Base-by-base conservation (phyloP, 2,888 invertebrate species). In the Agonum fuliginosum region DNA sequence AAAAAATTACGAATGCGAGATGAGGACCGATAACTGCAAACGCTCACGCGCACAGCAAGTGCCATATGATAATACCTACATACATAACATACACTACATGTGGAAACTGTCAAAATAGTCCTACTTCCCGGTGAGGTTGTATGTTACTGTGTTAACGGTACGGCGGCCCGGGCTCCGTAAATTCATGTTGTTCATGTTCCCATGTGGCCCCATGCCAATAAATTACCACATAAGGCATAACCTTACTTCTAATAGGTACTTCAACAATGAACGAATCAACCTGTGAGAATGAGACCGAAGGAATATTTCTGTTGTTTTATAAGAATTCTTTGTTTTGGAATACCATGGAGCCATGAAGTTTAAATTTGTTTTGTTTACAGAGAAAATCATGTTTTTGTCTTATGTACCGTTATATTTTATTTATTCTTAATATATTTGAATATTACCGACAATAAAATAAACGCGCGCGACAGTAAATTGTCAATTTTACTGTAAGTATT, bases 61-160 rank as follows among this genome's bases (percentile, higher is more conserved):
- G 19, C 67, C 67, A 67, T 41, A 67, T 65, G 34, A 65, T 65
- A 65, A 65, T 37, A 70, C 37, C 8, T 14, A 22, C 41, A 71
- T 51, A 71, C 71, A n/a, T n/a, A n/a, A n/a, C n/a, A n/a, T n/a
- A n/a, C n/a, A n/a, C n/a, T n/a, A n/a, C n/a, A 51, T 51, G 74
- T 46, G 74, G 24, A 74, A 74, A 74, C 62, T 74, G 74, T 74
- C 74, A 74, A 74, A 74, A 74, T 74, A 62, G 74, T 62, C 74
- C 74, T 74, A 74, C 74, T 74, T 74, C 51, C 72, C 37, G 17
- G 14, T 22, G 41, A 17, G 10, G 37, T 62, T 73, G 54, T 73
- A 19, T 74, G 74, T 74, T 74, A 74, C 65, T 74, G 65, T 74
- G 74, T 74, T 74, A 74, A 74, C 74, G 74, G 74, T 62, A 74